Conservation (phyloP, 2,888 invertebrate species). For the Timandra comae region DNA sequence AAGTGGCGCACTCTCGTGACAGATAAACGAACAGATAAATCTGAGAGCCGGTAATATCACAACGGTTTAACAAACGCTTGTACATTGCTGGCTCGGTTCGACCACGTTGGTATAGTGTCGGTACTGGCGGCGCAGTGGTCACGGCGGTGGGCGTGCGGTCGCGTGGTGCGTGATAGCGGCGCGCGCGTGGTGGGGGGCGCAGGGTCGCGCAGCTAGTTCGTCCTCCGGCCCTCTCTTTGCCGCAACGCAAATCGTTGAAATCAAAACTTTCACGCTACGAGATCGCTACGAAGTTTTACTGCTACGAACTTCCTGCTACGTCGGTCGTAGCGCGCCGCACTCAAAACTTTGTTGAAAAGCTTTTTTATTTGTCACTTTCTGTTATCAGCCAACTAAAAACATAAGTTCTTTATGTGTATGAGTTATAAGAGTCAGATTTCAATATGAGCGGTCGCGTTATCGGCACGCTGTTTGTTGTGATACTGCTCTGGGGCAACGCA, state of each 20-base stretch:
- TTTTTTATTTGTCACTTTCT: conserved; percentile 74
- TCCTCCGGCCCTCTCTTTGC: conserved; percentile 69
- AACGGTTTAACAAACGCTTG: conserved; percentile 5
- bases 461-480: too few relatives aligned
- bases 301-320: conserved; percentile 77
- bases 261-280: conserved; percentile 77
- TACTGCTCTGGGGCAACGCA: too few relatives aligned
- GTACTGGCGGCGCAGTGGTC: conserved; percentile 6
- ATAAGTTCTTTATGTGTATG: conserved; percentile 43
- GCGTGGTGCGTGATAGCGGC: conserved; percentile 2
- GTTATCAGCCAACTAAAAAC: conserved; percentile 64
- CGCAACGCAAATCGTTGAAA: conserved; percentile 76
- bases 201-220: conserved; percentile 64
- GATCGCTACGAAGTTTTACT: conserved; percentile 76
- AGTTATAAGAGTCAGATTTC: conserved; percentile 35
- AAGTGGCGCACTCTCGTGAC: conserved; percentile 75
- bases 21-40: conserved; percentile 71
- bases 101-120: conserved; percentile 6
- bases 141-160: not conserved
- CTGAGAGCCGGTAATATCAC: conserved; percentile 30
- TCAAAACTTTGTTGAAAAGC: conserved; percentile 74
- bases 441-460: conserved; percentile 9
- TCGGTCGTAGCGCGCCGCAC: conserved; percentile 65
- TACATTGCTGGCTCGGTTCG: conserved; percentile 49
- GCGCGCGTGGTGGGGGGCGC: conserved; percentile 33